Base-by-base conservation (phyloP, 2,888 invertebrate genomes). In the Linnaemya tessellans region DNA sequence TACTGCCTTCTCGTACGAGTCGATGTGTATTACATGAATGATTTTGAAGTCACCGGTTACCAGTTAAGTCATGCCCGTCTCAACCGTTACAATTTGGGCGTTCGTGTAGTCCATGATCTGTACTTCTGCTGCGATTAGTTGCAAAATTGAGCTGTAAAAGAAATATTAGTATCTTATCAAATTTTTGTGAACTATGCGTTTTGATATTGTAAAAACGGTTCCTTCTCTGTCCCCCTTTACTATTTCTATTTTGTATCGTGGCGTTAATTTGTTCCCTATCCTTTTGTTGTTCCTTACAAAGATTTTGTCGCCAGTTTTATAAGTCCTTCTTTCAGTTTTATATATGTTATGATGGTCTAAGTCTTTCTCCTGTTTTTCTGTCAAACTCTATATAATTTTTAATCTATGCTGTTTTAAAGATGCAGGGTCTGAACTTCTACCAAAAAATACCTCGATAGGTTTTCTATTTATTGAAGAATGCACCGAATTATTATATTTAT, bases 401-500 rank as follows among this genome's bases (percentile, higher is more conserved):
- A 49, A 18, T 49, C 67, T 51, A 5, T 60, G 46, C n/a, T 35
- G 73, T 65, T 78, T 51, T 46, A 51, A 38, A 13, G 35, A 35
- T 51, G 20, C 3, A 13, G 51, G 51, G 51, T 51, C 51, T 54
- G 35, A 1, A 1, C 35, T 73, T 49, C 73, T 49, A 15, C 84
- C 80, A 5, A 49, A 86, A 64, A 73, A 62, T 20, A 49, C 49
- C 65, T 86, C 79, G 8, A 87, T 60, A 20, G 82, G 80, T 80
- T 71, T 80, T 60, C 56, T 70, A 10, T 49, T 54, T 30, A 62
- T 85, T 4, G 82, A 74, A 18, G 81, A 73, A 64, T 87, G 85
- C 7, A 82, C 64, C 7, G 83, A 80, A 22, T 62, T 65, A 38
- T 83, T 85, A 56, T 85, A 83, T 67, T 85, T 84, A 22, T 77